Base-by-base conservation (phyloP, 2,888 invertebrate genomes). In the Dynastes grantii region DNA sequence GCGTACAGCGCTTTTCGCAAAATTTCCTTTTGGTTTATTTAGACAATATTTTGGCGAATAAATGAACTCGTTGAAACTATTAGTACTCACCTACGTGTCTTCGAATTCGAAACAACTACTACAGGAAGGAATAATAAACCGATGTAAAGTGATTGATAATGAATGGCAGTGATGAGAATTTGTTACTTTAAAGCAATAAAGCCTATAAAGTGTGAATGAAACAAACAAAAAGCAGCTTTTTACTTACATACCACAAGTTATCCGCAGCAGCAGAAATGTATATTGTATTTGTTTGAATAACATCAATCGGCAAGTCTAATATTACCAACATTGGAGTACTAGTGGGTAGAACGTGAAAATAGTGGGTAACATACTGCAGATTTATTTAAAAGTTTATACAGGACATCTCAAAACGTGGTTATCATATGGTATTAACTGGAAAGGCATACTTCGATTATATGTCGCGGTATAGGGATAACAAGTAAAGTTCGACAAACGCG, bases 21-120 rank as follows among this genome's bases (percentile, higher is more conserved):
- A 37, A 32, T n/a, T 65, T 8, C n/a, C 40, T n/a, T 40, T 65
- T 16, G 22, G 27, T 49, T 68, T 68, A 68, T 68, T 68, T 68
- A 68, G 45, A 49, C n/a, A 68, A 68, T 49, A 68, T 68, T 68
- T 51, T 45, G 68, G 49, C 68, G n/a, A 68, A 49, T 68, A 45
- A 49, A 68, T 68, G 68, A 3, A 9, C 27, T 49, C 45, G 49
- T 37, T 16, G 51, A 68, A 51, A 68, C 51, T 49, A 68, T 68
- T 68, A 37, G 68, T 49, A 22, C 49, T 49, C 29, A 27, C 27
- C 61, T 27, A 61, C 61, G 27, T 29, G 27, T 29, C 16, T 22
- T 61, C 13, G 55, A 16, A 65, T 65, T 65, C 27, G 49, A 27
- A 51, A 68, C 22, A 8, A 49, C 6, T 45, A 45, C 22, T 68